Conservation (phyloP, 53 echinoderm and acorn worm genomes). For the Pentamera pediparva region DNA sequence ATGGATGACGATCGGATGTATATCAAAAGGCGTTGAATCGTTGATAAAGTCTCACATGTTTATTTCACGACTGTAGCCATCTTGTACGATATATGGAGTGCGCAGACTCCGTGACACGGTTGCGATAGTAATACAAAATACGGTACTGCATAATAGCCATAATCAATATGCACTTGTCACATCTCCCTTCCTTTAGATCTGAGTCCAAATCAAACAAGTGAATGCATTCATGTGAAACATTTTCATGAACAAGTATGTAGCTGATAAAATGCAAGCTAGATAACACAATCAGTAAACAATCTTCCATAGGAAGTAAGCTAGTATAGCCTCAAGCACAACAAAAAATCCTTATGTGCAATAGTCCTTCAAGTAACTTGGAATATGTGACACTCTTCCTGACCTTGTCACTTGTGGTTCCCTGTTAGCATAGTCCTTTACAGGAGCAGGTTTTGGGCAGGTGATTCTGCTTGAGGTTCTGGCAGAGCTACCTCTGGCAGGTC, state of each 20-base stretch:
- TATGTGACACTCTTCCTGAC: neutral
- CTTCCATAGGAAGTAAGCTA: neutral
- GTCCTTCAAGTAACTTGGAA: neutral
- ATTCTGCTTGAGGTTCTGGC: too few species aligned
- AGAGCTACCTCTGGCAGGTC: too few species aligned
- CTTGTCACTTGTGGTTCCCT: neutral
- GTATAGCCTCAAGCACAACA: neutral
- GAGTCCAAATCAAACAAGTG: neutral
- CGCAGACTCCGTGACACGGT: too few species aligned
- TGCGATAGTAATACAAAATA: neutral
- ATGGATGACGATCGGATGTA: too few species aligned
- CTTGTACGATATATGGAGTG: too few species aligned
- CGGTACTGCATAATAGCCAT: neutral
- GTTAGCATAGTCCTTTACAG: neutral
- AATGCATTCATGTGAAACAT: neutral
- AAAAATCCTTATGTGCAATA: neutral
- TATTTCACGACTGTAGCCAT: too few species aligned
- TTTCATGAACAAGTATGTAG: neutral
- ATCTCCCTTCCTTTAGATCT: neutral
- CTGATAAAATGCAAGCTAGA: neutral
- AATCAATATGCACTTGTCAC: neutral
- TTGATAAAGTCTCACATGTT: too few species aligned
- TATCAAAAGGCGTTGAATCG: too few species aligned
- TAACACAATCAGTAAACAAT: neutral
- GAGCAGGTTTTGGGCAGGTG: too few species aligned